Base-by-base conservation (phyloP, 1,140 invertebrate genomes). In the Phenacoccus solenopsis region DNA sequence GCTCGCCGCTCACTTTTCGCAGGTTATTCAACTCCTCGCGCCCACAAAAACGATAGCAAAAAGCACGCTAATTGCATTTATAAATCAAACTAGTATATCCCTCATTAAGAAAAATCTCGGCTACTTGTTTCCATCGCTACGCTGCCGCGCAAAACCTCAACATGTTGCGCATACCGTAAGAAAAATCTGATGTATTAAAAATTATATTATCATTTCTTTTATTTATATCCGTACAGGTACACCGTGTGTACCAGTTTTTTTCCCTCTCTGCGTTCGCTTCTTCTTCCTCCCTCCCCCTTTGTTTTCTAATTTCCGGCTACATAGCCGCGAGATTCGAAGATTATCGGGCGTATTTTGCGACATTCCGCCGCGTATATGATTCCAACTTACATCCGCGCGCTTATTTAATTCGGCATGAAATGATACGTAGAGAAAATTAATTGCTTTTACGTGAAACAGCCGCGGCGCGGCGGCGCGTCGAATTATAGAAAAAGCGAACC, bases 51-150 rank as follows among this genome's bases (percentile, higher is more conserved):
- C 38, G 38, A 49, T 49, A 49, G 38, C 38, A 49, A 49, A 49
- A 49, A 16, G 38, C 38, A 49, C 38, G 38, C 38, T 49, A 49
- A 49, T 49, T 49, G 38, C 38, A 49, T 49, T 49, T 49, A 49
- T 49, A 49, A 49, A 49, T 49, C 38, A 49, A 49, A 49, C 38
- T 49, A 49, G 38, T 49, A 49, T 49, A 49, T 49, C 38, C 20
- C 38, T 49, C 38, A 49, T 49, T 49, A 49, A 49, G 38, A 49
- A 49, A 49, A 49, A 49, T 49, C 38, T 49, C 38, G 16, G 38
- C 38, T 49, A 49, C 38, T 49, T 49, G 38, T 49, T 49, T 49
- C 38, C n/a, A n/a, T n/a, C n/a, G n/a, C n/a, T n/a, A n/a, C n/a
- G n/a, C n/a, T n/a, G n/a, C n/a, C n/a, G 38, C 38, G 13, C 5